Evolutionary conservation across 2,888 invertebrate species (phyloP).

Genomic region (Ophion ellenae): DNA sequence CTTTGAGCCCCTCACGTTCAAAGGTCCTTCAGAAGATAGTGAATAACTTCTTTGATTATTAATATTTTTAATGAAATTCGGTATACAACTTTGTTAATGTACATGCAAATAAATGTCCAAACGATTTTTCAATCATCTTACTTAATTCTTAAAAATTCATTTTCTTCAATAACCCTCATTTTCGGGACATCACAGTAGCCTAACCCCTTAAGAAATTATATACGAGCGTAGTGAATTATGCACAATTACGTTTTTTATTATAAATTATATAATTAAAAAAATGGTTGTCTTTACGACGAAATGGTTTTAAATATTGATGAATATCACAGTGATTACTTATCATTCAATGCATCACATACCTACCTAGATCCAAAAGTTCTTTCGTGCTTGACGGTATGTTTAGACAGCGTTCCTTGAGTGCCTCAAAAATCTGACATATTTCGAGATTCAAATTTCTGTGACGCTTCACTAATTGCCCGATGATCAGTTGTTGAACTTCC

Average conservation of each 20-base stretch:
- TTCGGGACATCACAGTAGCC: too few species aligned
- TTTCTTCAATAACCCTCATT: too few species aligned
- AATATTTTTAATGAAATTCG: too few species aligned
- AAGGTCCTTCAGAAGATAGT: too few species aligned
- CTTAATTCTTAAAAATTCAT: too few species aligned
- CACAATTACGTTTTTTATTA: background rate
- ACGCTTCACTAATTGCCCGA: constrained; percentile 86
- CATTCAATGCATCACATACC: constrained; percentile 12
- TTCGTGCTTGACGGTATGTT: constrained; percentile 91
- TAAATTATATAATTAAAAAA: background rate
- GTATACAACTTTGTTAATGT: too few species aligned
- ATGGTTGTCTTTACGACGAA: background rate
- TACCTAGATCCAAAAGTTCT: constrained; percentile 88
- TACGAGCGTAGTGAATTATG: too few species aligned
- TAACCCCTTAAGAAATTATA: too few species aligned
- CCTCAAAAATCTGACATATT: constrained; percentile 90
- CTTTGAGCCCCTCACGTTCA: too few species aligned
- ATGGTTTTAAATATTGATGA: background rate
- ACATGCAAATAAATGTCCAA: too few species aligned
- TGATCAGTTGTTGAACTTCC: constrained; percentile 85
- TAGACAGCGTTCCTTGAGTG: constrained; percentile 88
- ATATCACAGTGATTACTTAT: background rate
- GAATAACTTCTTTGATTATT: too few species aligned
- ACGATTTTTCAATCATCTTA: too few species aligned
- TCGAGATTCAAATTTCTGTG: constrained; percentile 88